Base-by-base conservation (phyloP, 1,140 invertebrate genomes). In the Scylla paramamosain region DNA sequence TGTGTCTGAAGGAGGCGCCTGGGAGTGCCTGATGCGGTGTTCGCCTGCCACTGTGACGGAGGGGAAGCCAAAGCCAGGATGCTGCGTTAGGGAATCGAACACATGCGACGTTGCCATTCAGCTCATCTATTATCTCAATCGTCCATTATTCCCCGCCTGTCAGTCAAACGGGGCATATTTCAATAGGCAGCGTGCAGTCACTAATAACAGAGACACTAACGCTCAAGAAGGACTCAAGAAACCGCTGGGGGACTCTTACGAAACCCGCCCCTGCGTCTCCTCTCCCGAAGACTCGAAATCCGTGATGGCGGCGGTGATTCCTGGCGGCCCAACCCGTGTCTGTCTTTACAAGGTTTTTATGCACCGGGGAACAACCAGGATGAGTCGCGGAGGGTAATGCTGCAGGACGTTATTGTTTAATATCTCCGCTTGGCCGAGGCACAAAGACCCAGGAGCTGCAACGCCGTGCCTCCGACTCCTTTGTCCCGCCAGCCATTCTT, bases 131-230 rank as follows among this genome's bases (percentile, higher is more conserved):
- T 94, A 94, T 94, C 93, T 91, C 93, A 91, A 91, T 94, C 93
- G 93, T 77, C 93, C 89, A 84, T 94, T 94, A 94, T 94, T 94
- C 93, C 91, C 25, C 59, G 88, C 84, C 93, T 94, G 93, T 94
- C 93, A 94, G 93, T 94, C 93, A 94, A 94, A 94, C 93, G 93
- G 93, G 93, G 46, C 88, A 94, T 91, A 94, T 91, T 94, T 94
- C 93, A 94, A 94, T 94, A 94, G 88, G 67, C 93, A 94, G 93
- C 93, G 93, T 94, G 93, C 93, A 94, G 93, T 94, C 88, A 90
- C 93, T 94, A 94, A 94, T 94, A 84, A 91, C 93, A 94, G n/a
- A 39, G 32, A 90, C 31, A 4, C 82, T 87, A 31, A 16, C 28
- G 45, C 25, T 52, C 83, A 91, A 52, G 32, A 94, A 39, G 45